Base-by-base conservation (phyloP, 2,888 invertebrate species). In the Eustalomyia histrio region DNA sequence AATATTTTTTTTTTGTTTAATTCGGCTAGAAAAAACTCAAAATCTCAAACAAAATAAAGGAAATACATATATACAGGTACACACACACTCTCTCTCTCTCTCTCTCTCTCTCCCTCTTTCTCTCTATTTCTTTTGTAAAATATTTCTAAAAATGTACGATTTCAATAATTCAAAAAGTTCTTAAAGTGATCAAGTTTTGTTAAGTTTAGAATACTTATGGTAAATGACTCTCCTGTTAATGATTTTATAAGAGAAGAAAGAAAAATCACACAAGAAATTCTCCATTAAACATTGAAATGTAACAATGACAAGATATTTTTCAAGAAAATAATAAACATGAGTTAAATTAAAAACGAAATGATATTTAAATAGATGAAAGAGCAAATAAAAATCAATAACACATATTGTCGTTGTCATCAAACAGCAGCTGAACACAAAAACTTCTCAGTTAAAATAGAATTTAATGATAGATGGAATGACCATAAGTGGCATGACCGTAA, bases 381-480 rank as follows among this genome's bases (percentile, higher is more conserved):
- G 61, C 61, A 65, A 58, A 64, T 33, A 47, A 47, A 61, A 64
- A 52, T 76, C 73, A 47, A 50, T 39, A 60, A 75, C 24, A 52
- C 29, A 50, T 61, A 14, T 35, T 39, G 47, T 72, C 67, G 76
- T 69, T 67, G 68, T 17, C 72, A 76, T 47, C 43, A 47, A 47
- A 47, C 2, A 43, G 12, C 12, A 43, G 17, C 58, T 53, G 73
- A 57, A 65, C 73, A 69, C 69, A 65, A 63, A 18, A 55, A 17
- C 50, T 73, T 47, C 50, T 60, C 57, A 57, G 29, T 60, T 2
- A 8, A 33, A 43, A 47, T 52, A 3, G 16, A 47, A 63, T 69
- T 86, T 88, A 89, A 80, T 88, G 88, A 69, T 83, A 83, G 76
- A 88, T 84, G 60, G 86, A 86, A 17, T 85, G 85, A 43, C 84